Percentiles rank a stretch among this genome's conserved stretches.
Evolutionary conservation across 2,888 invertebrate species (phyloP).

Genomic region (Zaprionus obscuricornis): DNA sequence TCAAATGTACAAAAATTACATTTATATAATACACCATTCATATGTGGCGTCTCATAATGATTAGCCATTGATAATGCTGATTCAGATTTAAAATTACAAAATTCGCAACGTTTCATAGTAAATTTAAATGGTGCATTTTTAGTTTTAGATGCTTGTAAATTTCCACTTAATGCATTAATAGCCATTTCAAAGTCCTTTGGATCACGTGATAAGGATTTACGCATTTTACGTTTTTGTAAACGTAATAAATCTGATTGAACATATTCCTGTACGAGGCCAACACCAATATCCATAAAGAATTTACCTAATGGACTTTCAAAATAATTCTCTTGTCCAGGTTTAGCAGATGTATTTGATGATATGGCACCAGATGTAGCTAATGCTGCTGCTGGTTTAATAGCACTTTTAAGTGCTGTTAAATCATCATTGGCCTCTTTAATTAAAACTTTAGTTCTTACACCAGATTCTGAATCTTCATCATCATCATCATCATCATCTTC

Average conservation of each 20-base stretch:
- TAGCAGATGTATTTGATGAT: constrained; percentile 62
- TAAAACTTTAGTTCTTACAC: constrained; percentile 83
- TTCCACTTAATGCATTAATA: constrained; percentile 92
- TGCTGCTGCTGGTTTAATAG: constrained; percentile 83
- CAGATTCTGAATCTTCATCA: constrained; percentile 84
- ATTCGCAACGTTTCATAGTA: constrained; percentile 92
- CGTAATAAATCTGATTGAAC: constrained; percentile 96
- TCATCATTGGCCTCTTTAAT: constrained; percentile 85
- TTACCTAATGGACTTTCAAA: constrained; percentile 94
- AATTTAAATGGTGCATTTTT: constrained; percentile 92
- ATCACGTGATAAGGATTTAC: constrained; percentile 87
- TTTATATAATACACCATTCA: constrained; percentile 92
- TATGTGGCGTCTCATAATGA: constrained; percentile 95
- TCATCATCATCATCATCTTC: constrained; percentile 84
- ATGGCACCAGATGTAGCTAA: constrained; percentile 59
- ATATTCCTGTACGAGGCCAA: constrained; percentile 95
- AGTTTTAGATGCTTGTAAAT: constrained; percentile 93
- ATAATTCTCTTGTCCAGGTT: constrained; percentile 87
- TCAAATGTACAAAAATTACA: constrained; percentile 94
- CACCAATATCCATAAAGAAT: constrained; percentile 95
- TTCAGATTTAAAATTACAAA: constrained; percentile 95
- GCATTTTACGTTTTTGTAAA: constrained; percentile 91
- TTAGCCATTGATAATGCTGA: constrained; percentile 92
- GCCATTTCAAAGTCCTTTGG: constrained; percentile 87
- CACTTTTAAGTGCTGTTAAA: constrained; percentile 84